These are phyloP conservation scores for Sminthurides aquaticus DNA, from an alignment of 2,888 invertebrate species.

Conservation along the genomic window DNA sequence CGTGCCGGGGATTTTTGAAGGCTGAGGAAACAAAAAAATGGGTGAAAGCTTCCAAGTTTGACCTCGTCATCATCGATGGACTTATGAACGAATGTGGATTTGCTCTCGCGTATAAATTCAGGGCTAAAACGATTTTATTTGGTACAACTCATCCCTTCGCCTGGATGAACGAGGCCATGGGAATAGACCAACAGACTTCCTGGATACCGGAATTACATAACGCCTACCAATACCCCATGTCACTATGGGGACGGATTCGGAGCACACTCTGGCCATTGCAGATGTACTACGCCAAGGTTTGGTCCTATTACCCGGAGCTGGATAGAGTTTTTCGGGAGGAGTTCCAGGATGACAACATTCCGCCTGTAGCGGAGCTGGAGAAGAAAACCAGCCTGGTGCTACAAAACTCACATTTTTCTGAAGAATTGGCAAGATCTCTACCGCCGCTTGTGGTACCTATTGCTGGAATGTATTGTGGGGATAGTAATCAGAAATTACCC, in stretches of 20 bases:
- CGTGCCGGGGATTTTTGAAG: conserved; percentile 25
- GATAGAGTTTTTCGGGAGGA: conserved; percentile 19
- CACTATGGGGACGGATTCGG: conserved; percentile 22
- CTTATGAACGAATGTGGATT: conserved; percentile 37
- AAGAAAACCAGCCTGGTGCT: conserved; percentile 30
- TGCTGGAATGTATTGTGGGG: conserved; percentile 18
- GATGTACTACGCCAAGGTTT: conserved; percentile 14
- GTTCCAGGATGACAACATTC: conserved; percentile 23
- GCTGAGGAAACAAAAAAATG: conserved; percentile 22
- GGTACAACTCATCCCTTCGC: conserved; percentile 26
- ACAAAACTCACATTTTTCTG: conserved; percentile 32
- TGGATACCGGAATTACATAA: conserved; percentile 24
- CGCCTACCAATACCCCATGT: conserved; percentile 25
- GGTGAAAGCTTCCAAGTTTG: conserved; percentile 27
- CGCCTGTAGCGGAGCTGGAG: conserved; percentile 25
- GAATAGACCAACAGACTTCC: conserved; percentile 21
- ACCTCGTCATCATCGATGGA: conserved; percentile 31
- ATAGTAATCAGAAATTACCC: conserved; percentile 12
- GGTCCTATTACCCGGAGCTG: conserved; percentile 23
- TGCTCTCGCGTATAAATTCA: conserved; percentile 27
- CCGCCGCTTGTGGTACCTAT: conserved; percentile 16
- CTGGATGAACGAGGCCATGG: conserved; percentile 26
- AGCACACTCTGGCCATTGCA: conserved; percentile 17
- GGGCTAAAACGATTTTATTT: conserved; percentile 29
- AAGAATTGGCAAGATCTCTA: conserved; percentile 28